Percentiles rank a stretch among this genome's conserved stretches.
Evolutionary conservation across 2,113 vertebrate species (phyloP).

Genomic region (Salvelinus sp.): DNA sequence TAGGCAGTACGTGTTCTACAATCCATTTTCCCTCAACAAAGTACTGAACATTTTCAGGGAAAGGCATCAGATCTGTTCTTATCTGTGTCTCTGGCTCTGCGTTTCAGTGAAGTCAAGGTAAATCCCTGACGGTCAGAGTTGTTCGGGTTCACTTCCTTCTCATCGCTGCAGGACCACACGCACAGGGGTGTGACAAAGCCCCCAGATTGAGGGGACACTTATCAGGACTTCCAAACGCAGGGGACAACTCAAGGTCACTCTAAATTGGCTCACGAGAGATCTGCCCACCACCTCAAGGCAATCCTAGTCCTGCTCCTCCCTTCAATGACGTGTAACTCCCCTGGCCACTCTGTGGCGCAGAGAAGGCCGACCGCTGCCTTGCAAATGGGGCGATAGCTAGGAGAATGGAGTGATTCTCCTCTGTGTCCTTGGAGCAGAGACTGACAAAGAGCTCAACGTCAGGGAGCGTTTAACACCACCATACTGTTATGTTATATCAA

Average conservation of each 20-base stretch:
- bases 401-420: slow-evolving; percentile 42
- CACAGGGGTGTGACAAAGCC: slow-evolving; percentile 64
- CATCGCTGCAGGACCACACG: slow-evolving; percentile 37
- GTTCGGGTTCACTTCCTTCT: slow-evolving; percentile 58
- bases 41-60: slow-evolving; percentile 3
- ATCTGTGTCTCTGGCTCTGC: slow-evolving; percentile 1
- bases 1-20: no score
- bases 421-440: slow-evolving; percentile 50
- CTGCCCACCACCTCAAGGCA: slow-evolving; percentile 45
- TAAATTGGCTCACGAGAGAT: slow-evolving; percentile 63
- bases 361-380: slow-evolving; percentile 33
- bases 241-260: slow-evolving; percentile 48
- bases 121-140: slow-evolving; percentile 50
- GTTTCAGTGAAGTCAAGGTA: slow-evolving; percentile 15
- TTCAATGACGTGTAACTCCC: slow-evolving; percentile 50
- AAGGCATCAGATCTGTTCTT: slow-evolving; percentile 5
- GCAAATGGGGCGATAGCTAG: slow-evolving; percentile 44
- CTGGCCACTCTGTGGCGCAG: slow-evolving; percentile 19
- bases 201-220: slow-evolving; percentile 60
- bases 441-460: slow-evolving; percentile 36
- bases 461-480: slow-evolving; percentile 5
- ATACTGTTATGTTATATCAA: background rate
- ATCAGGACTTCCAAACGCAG: slow-evolving; percentile 50
- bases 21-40: no score
- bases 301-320: slow-evolving; percentile 44